Evolutionary conservation across 2,113 vertebrate species (phyloP).

Genomic region (Cheilinus undulatus): DNA sequence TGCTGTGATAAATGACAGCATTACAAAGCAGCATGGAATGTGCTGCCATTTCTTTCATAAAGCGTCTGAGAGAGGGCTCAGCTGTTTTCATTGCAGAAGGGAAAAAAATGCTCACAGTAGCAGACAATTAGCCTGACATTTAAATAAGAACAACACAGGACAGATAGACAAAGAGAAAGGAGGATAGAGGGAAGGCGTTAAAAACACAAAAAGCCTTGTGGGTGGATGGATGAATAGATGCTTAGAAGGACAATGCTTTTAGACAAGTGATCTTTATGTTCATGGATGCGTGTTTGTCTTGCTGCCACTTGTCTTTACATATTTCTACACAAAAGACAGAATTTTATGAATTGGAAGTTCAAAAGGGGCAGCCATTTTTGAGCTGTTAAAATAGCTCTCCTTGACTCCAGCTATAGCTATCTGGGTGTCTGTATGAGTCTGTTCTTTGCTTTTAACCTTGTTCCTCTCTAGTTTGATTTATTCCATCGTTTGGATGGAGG

Average conservation of each 20-base stretch:
- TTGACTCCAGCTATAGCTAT: not conserved
- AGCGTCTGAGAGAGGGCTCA: slow-evolving; percentile 34
- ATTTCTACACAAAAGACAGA: not conserved
- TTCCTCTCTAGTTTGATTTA: not conserved
- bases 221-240: slow-evolving; percentile 22
- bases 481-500: not conserved
- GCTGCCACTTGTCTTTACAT: not conserved
- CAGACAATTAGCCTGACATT: slow-evolving; percentile 36
- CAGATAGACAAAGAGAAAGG: not conserved
- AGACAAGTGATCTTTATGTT: not conserved
- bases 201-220: slow-evolving; percentile 11
- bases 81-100: slow-evolving; percentile 29
- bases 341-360: not conserved
- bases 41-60: slow-evolving; percentile 43
- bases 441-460: not conserved
- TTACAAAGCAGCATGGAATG: slow-evolving; percentile 69
- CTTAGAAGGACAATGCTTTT: not conserved
- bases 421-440: not conserved
- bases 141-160: slow-evolving; percentile 33
- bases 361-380: not conserved
- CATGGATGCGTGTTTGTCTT: not conserved
- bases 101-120: slow-evolving; percentile 33
- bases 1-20: slow-evolving; percentile 71
- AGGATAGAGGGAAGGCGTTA: not conserved
- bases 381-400: not conserved